Base-by-base conservation (phyloP, 2,888 invertebrate genomes). In the Aphodius sticticus region DNA sequence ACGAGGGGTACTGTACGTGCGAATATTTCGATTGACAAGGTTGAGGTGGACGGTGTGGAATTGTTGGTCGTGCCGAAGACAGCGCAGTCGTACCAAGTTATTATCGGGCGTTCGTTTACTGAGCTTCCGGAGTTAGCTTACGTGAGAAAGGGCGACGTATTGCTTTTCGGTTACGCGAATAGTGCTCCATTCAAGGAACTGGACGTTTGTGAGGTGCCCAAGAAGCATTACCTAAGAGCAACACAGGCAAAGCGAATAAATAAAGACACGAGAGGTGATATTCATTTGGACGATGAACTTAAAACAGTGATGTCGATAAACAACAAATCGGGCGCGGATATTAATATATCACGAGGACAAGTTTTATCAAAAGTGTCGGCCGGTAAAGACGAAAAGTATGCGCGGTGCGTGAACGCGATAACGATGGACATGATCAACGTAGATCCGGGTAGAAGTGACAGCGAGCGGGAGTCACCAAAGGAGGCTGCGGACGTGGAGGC, bases 401-500 rank as follows among this genome's bases (percentile, higher is more conserved):
- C 26, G 26, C 26, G 26, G 26, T 26, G 26, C 3, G 26, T 26
- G 26, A 26, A 26, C 26, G 26, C 26, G 26, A 70, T 70, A 16
- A 14, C 70, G 16, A 14, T 14, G 70, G 70, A 12, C 7, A 16
- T 16, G 70, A 70, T 12, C 70, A 70, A 70, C 70, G 26, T 26
- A 26, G 26, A 26, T 26, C 26, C 16, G 6, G 70, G 26, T 12
- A 26, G 70, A 2, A 26, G 26, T 26, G 70, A 70, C 9, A 12
- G 16, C 6, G 7, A 16, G 7, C 16, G 26, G 26, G 70, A 14
- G 2, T 6, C 16, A 70, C 70, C 12, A 7, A 26, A 16, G 70
- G 16, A 37, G 5, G 81, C 81, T 6, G n/a, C 77, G 84, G 38
- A 76, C n/a, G 69, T 6, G 85, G 85, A 6, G 81, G 82, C 7